Evolutionary conservation across 1,140 invertebrate species (phyloP).

Genomic region (Hesperophylax magnus): DNA sequence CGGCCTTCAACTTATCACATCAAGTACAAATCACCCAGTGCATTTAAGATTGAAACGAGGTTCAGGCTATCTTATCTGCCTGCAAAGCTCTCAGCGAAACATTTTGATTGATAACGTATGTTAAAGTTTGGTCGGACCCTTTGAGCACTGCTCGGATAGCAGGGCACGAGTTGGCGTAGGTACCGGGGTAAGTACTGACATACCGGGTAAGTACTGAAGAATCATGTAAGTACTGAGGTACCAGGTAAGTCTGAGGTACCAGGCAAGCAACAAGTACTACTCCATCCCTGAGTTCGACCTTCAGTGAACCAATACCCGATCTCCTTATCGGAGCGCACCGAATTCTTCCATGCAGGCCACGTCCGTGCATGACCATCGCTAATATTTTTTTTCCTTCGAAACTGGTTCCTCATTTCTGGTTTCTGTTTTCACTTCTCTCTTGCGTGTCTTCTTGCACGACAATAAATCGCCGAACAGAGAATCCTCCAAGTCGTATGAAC

Average conservation of each 20-base stretch:
- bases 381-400: constrained; percentile 41
- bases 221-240: background rate
- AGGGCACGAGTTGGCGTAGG: background rate
- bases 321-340: constrained; percentile 28
- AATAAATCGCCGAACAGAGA: constrained; percentile 45
- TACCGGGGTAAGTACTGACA: too few species aligned
- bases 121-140: constrained; percentile 10
- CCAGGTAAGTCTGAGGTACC: constrained; percentile 7
- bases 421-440: constrained; percentile 47
- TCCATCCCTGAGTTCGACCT: constrained; percentile 25
- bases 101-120: constrained; percentile 8
- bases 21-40: too few species aligned
- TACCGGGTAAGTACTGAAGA: too few species aligned
- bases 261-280: too few species aligned
- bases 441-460: constrained; percentile 36
- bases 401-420: constrained; percentile 49
- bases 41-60: too few species aligned
- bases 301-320: constrained; percentile 31
- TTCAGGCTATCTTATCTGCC: too few species aligned
- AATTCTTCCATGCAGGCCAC: constrained; percentile 33
- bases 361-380: constrained; percentile 44
- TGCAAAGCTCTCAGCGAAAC: background rate
- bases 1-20: too few species aligned
- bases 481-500: constrained; percentile 27
- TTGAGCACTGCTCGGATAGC: background rate